Conservation (phyloP, 1,140 invertebrate species). For the Ctenoplectra terminalis region DNA sequence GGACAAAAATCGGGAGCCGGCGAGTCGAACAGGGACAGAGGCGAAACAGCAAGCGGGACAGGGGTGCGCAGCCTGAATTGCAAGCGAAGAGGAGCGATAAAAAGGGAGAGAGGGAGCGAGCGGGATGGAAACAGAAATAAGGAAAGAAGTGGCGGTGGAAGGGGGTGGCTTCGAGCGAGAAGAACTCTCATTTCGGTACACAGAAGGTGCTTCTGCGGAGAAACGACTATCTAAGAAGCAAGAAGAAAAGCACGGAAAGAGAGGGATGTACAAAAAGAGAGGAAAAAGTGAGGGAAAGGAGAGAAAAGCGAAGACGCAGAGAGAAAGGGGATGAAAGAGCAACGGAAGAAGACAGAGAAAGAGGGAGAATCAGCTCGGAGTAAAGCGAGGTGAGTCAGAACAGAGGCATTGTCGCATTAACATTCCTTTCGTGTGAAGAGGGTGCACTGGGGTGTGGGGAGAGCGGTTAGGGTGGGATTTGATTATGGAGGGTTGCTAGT, state of each 20-base stretch:
- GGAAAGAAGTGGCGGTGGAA: neutral
- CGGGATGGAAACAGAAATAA: constrained; percentile 30
- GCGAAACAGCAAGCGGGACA: constrained; percentile 4
- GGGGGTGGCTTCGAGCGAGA: neutral
- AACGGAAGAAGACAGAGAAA: constrained; percentile 30
- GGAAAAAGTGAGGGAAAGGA: constrained; percentile 10
- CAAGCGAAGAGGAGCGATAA: constrained; percentile 25
- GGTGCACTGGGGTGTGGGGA: constrained; percentile 68
- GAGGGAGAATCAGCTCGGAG: constrained; percentile 47
- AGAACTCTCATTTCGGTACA: constrained; percentile 46
- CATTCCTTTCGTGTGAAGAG: constrained; percentile 82
- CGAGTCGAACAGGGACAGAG: neutral
- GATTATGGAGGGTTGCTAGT: constrained; percentile 79
- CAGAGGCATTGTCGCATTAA: constrained; percentile 81
- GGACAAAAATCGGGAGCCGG: neutral
- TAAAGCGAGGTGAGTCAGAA: constrained; percentile 53
- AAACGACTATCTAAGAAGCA: constrained; percentile 24
- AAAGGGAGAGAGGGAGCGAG: constrained; percentile 18
- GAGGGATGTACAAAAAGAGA: neutral
- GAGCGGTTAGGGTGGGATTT: constrained; percentile 80
- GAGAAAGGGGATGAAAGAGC: neutral
- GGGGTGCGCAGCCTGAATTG: constrained; percentile 23
- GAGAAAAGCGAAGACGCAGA: constrained; percentile 29
- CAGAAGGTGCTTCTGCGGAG: constrained; percentile 36
- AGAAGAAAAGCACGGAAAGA: constrained; percentile 27